phyloP scores from a whole-genome alignment of 2,113 vertebrate species.

The Lethenteron camtschaticum region DNA sequence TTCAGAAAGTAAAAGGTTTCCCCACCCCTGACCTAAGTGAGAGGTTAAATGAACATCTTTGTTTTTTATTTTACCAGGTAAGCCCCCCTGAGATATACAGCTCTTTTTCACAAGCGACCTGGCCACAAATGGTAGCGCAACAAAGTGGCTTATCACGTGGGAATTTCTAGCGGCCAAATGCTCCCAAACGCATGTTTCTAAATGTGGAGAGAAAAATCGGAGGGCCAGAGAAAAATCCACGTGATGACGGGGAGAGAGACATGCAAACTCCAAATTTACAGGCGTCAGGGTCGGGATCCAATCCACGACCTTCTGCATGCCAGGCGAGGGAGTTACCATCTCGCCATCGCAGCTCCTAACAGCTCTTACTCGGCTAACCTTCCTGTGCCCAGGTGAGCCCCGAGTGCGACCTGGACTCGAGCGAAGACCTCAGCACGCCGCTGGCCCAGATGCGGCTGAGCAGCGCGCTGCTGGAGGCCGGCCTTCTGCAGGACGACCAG shows the following conservation, averaged over 20 bases:
- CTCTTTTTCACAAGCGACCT: too few relatives aligned
- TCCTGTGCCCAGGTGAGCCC: background rate
- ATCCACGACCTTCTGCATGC: background rate
- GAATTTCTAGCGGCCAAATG: too few relatives aligned
- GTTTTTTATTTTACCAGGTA: too few relatives aligned
- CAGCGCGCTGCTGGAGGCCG: slow-evolving; percentile 41
- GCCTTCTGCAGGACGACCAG: slow-evolving; percentile 49
- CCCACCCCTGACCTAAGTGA: too few relatives aligned
- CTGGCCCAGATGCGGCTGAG: slow-evolving; percentile 69
- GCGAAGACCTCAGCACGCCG: slow-evolving; percentile 70
- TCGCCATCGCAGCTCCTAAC: background rate
- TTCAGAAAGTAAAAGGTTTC: too few relatives aligned
- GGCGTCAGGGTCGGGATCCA: background rate
- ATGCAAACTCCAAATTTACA: background rate
- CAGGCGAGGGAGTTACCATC: background rate
- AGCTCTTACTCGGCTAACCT: background rate
- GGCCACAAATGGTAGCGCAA: too few relatives aligned
- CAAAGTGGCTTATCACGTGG: too few relatives aligned
- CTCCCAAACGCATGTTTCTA: too few relatives aligned
- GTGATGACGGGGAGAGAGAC: background rate
- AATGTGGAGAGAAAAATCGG: too few relatives aligned
- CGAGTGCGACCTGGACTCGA: slow-evolving; percentile 25
- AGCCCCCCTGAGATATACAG: too few relatives aligned
- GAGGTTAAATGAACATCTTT: too few relatives aligned
- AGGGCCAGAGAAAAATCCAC: too few relatives aligned